These are phyloP conservation scores for Sebastes matsubarae DNA, from an alignment of 2,797 vertebrate genomes.

Conservation along the genomic window DNA sequence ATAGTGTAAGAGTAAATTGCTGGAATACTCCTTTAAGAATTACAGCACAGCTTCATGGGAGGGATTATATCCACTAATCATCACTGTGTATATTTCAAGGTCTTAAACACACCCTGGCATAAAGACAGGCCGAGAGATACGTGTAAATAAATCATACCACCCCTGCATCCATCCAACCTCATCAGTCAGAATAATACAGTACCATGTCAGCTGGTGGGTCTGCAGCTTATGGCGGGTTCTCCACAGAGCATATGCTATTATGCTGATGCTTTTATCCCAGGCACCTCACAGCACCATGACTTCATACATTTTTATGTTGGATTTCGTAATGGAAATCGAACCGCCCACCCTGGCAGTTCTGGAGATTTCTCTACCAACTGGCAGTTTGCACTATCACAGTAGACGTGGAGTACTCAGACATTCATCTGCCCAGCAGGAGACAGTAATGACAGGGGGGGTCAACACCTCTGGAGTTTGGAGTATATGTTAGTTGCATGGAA, in stretches of 20 bases:
- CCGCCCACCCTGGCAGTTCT: neutral
- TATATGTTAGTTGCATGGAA: neutral
- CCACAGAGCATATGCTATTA: conserved; percentile 5
- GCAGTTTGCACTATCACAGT: neutral
- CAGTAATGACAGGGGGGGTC: neutral
- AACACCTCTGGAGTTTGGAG: neutral
- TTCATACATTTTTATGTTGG: conserved; percentile 11
- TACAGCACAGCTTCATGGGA: neutral
- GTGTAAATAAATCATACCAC: conserved; percentile 35
- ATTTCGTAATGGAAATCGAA: neutral
- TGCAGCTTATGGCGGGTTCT: neutral
- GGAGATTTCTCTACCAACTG: neutral
- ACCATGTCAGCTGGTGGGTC: neutral
- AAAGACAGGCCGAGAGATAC: neutral
- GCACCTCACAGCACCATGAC: neutral
- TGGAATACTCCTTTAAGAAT: neutral
- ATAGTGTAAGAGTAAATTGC: neutral
- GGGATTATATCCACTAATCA: neutral
- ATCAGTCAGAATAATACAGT: conserved; percentile 37
- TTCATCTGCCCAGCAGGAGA: neutral
- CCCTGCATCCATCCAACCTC: neutral
- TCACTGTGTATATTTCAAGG: neutral
- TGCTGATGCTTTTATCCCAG: conserved; percentile 3
- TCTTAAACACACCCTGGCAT: neutral
- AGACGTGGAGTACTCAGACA: neutral